Conservation (phyloP, 2,797 vertebrate genomes). For the Jordanella pulchra region DNA sequence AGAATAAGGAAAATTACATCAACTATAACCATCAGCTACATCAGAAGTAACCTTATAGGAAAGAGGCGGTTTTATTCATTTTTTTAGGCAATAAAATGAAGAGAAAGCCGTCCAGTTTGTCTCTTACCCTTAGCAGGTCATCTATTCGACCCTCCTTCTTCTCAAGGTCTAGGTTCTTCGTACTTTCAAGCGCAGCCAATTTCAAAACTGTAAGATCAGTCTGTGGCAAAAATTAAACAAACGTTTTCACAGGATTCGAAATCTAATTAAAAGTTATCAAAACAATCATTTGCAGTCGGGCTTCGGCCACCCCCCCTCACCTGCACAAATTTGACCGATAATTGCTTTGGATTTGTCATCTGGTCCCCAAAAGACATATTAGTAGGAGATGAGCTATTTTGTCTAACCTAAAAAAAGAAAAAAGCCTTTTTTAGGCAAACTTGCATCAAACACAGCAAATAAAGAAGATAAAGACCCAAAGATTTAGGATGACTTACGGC, state of each 20-base stretch:
- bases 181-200: constrained; percentile 97
- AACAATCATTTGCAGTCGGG: neutral
- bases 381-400: constrained; percentile 97
- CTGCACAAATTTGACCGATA: constrained; percentile 94
- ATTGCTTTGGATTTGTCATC: constrained; percentile 92
- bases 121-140: constrained; percentile 95
- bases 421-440: constrained; percentile 13
- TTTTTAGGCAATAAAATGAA: neutral
- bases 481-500: constrained; percentile 81
- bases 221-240: constrained; percentile 67
- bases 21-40: neutral
- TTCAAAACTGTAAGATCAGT: constrained; percentile 98
- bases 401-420: constrained; percentile 85
- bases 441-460: constrained; percentile 7
- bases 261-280: neutral
- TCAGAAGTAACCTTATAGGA: neutral
- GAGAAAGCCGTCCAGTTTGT: neutral
- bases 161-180: constrained; percentile 98
- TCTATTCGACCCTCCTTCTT: constrained; percentile 99
- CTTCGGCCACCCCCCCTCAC: constrained; percentile 67
- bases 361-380: constrained; percentile 96
- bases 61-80: neutral
- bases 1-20: constrained; percentile 2
- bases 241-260: neutral
- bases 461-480: neutral